Evolutionary conservation across 2,888 invertebrate genomes (phyloP).

Genomic region (Tetanocera ferruginea): DNA sequence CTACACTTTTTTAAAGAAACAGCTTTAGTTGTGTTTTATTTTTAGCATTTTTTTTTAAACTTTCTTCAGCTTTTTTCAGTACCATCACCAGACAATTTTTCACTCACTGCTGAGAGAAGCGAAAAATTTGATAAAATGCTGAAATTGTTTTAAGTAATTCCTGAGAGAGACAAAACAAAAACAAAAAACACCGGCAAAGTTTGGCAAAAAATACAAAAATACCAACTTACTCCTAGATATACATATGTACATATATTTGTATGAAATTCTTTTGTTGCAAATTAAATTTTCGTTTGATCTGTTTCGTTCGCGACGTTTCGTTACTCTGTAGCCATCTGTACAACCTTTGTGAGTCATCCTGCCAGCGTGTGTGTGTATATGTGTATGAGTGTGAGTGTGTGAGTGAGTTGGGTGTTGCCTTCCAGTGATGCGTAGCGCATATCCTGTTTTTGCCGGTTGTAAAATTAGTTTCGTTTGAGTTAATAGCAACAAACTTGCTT

Average conservation of each 20-base stretch:
- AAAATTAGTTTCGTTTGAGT: constrained; percentile 65
- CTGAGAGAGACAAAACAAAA: neutral
- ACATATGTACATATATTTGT: neutral
- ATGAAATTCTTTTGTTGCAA: constrained; percentile 22
- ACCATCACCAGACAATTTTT: neutral
- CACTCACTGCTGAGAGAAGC: neutral
- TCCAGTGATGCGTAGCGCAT: neutral
- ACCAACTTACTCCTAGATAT: neutral
- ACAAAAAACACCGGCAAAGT: neutral
- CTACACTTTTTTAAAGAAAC: neutral
- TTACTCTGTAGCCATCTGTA: neutral
- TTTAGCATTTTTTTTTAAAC: neutral
- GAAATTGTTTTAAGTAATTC: constrained; percentile 28
- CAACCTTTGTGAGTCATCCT: neutral
- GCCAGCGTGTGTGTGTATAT: neutral
- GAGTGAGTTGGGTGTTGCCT: neutral
- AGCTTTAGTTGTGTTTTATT: neutral
- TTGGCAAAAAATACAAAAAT: neutral
- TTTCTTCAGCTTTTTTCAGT: neutral
- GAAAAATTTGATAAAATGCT: constrained; percentile 23
- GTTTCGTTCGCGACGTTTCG: constrained; percentile 14
- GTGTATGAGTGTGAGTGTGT: neutral
- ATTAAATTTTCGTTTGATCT: constrained; percentile 37
- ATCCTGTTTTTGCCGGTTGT: constrained; percentile 19
- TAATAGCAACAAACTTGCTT: constrained; percentile 48